Percentiles rank a stretch among this genome's conserved stretches.
phyloP scores from a whole-genome alignment of 2,113 vertebrate species.

The Ceyx margarethae region DNA sequence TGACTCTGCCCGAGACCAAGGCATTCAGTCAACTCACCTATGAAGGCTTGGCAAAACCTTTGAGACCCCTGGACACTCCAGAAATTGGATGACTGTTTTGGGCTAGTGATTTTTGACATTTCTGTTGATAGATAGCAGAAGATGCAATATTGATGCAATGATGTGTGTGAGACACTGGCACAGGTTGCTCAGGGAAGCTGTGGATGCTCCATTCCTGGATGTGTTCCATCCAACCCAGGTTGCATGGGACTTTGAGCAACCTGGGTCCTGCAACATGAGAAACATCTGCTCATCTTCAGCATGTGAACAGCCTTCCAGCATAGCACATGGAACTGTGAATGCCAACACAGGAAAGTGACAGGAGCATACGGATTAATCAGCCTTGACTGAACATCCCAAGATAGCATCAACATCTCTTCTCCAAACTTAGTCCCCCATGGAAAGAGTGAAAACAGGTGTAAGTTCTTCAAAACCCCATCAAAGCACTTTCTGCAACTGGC shows the following conservation, averaged over 20 bases:
- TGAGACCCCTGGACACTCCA: background rate
- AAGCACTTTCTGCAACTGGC: background rate
- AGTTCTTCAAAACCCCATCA: background rate
- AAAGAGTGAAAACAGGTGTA: background rate
- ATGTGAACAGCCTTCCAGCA: rapidly evolving
- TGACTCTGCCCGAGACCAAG: background rate
- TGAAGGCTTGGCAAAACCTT: background rate
- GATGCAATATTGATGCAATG: too few species aligned
- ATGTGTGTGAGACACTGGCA: too few species aligned
- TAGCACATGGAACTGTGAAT: rapidly evolving
- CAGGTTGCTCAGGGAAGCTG: too few species aligned
- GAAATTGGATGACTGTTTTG: too few species aligned
- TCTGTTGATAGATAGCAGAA: background rate
- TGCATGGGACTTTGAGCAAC: too few species aligned
- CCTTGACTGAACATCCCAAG: background rate
- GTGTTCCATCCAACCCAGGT: too few species aligned
- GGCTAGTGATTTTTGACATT: background rate
- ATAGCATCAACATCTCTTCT: background rate
- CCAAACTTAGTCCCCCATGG: background rate
- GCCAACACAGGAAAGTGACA: too few species aligned
- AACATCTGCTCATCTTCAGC: background rate
- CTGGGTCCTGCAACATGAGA: background rate
- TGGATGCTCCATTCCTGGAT: too few species aligned
- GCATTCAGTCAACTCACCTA: background rate
- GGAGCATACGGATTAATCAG: background rate